Conservation (phyloP, 2,797 vertebrate species). For the Clarias platycephalus region DNA sequence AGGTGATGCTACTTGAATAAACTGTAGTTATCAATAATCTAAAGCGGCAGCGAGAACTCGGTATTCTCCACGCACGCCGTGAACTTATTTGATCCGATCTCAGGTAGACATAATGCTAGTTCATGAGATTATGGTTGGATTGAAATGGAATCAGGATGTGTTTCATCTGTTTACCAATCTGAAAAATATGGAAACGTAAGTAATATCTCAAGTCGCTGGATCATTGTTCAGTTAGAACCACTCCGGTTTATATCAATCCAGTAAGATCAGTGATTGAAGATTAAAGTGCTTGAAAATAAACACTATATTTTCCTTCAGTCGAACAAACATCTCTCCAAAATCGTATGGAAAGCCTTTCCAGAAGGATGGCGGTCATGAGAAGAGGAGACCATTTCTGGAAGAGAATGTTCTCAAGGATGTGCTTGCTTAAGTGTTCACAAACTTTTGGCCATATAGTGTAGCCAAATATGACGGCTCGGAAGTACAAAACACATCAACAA, state of each 20-base stretch:
- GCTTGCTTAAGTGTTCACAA: neutral
- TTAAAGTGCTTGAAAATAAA: neutral
- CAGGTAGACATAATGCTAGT: conserved; percentile 22
- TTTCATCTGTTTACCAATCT: conserved; percentile 30
- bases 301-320: neutral
- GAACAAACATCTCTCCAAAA: neutral
- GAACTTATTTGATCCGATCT: conserved; percentile 23
- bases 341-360: neutral
- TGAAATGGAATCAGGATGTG: conserved; percentile 18
- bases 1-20: conserved; percentile 45
- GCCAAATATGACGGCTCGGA: neutral
- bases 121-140: conserved; percentile 23
- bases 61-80: neutral
- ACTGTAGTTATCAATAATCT: conserved; percentile 44
- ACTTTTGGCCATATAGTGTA: neutral
- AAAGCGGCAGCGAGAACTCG: conserved; percentile 34
- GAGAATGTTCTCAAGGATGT: neutral
- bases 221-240: neutral
- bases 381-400: neutral
- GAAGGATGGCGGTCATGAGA: neutral
- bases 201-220: neutral
- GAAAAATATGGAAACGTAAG: neutral
- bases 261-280: neutral
- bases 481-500: neutral
- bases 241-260: neutral